Conservation (phyloP, 2,797 vertebrate species). For the Anolis apletophallus region DNA sequence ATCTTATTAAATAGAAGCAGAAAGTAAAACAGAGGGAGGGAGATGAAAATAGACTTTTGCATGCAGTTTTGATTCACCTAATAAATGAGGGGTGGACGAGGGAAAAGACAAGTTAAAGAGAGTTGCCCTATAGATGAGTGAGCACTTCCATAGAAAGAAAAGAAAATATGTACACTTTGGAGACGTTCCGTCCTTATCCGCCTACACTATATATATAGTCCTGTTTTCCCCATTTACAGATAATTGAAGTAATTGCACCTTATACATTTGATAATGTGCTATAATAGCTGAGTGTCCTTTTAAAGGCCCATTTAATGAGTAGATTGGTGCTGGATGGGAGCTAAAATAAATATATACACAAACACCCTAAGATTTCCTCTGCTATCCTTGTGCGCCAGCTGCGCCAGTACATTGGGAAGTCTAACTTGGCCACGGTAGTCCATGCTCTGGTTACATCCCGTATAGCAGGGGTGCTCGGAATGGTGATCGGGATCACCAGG, state of each 20-base stretch:
- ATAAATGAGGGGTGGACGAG: neutral
- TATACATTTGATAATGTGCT: constrained; percentile 18
- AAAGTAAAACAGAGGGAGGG: neutral
- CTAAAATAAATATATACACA: neutral
- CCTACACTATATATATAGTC: neutral
- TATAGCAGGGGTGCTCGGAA: too few relatives aligned
- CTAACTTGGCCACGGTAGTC: too few relatives aligned
- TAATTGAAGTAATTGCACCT: constrained; percentile 34
- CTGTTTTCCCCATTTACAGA: constrained; percentile 21
- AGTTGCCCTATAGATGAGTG: neutral
- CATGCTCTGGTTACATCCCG: too few relatives aligned
- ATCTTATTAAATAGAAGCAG: constrained; percentile 14
- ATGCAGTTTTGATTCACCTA: neutral
- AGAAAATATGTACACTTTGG: neutral
- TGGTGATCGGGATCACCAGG: too few relatives aligned
- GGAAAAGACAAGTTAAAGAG: neutral
- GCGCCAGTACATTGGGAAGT: too few relatives aligned
- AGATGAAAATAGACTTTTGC: neutral
- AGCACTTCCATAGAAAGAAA: neutral
- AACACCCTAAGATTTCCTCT: neutral
- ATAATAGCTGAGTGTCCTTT: constrained; percentile 42
- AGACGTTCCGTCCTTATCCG: neutral
- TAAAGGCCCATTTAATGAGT: neutral
- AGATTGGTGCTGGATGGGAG: neutral
- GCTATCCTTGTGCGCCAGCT: too few relatives aligned